Evolutionary conservation across 2,888 invertebrate genomes (phyloP).

Genomic region (Himalopsyche tibetana): DNA sequence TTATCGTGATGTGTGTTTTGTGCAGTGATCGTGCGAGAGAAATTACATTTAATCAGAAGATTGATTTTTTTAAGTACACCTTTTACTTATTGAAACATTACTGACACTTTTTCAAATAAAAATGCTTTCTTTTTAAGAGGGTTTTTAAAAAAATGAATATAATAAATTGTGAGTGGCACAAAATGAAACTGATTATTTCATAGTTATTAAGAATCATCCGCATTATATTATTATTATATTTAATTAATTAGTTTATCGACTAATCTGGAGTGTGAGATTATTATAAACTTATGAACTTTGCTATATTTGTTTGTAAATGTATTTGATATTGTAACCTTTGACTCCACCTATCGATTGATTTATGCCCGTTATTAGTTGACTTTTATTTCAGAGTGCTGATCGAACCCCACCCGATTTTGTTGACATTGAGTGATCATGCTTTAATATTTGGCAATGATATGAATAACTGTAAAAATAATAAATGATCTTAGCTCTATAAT

Average conservation of each 20-base stretch:
- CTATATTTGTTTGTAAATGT: conserved; percentile 57
- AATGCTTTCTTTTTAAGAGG: not conserved
- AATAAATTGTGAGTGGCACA: conserved; percentile 61
- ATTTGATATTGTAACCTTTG: conserved; percentile 53
- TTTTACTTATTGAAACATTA: conserved; percentile 54
- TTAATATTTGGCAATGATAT: conserved; percentile 63
- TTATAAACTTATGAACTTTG: conserved; percentile 51
- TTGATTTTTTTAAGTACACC: conserved; percentile 60
- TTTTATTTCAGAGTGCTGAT: conserved; percentile 59
- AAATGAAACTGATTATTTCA: conserved; percentile 59
- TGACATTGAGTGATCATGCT: conserved; percentile 57
- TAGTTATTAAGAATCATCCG: conserved; percentile 62
- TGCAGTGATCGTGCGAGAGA: conserved; percentile 65
- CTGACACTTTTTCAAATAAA: conserved; percentile 56
- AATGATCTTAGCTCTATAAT: conserved; percentile 65
- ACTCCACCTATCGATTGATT: conserved; percentile 52
- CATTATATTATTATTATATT: conserved; percentile 63
- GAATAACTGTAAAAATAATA: conserved; percentile 63
- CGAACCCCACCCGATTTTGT: conserved; percentile 53
- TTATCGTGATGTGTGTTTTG: conserved; percentile 65
- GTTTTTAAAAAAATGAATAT: conserved; percentile 48
- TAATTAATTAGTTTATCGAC: conserved; percentile 61
- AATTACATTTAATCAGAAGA: conserved; percentile 57
- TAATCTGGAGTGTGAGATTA: conserved; percentile 59
- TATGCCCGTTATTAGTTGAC: conserved; percentile 48